Base-by-base conservation (phyloP, 2,888 invertebrate genomes). In the Cistogaster globosa region DNA sequence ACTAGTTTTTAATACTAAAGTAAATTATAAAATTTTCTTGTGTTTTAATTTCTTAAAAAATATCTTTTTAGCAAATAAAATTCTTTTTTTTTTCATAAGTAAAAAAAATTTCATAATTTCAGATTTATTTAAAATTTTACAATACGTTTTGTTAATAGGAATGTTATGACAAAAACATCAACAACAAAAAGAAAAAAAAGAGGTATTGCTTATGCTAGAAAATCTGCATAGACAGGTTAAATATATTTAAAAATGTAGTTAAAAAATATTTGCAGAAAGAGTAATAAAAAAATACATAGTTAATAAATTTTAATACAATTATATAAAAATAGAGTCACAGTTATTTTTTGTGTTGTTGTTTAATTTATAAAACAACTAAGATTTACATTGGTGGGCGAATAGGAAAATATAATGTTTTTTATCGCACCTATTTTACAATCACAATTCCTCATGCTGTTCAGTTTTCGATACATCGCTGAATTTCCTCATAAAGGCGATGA, bases 401-500 rank as follows among this genome's bases (percentile, higher is more conserved):
- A 51, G 20, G 20, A 53, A 3, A 38, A 38, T 12, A n/a, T 22
- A n/a, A 2, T 32, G 0, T 38, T 38, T 20, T 32, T 11, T 9
- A 20, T 8, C 7, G 38, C 18, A 32, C 9, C 36, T 18, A 9
- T 62, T 12, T n/a, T 14, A 55, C 58, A 67, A 85, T 86, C 79
- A 87, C 83, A 87, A 84, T 55, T 87, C 87, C 32, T 87, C 85
- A 38, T 38, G 68, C 62, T 85, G 79, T 69, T 85, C 79, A n/a
- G 12, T 26, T 60, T 83, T 77, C 5, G 68, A 42, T 53, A 38
- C 60, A 18, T 77, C 79, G 51, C 75, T 80, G 3, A 84, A 69
- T 63, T 90, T 89, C 7, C 88, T 89, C 86, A 92, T 87, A 79
- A 88, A 91, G 18, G 89, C 88, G 48, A 92, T 88, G 22, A 92